Conservation (phyloP, 2,888 invertebrate genomes). For the Pelosia muscerda region DNA sequence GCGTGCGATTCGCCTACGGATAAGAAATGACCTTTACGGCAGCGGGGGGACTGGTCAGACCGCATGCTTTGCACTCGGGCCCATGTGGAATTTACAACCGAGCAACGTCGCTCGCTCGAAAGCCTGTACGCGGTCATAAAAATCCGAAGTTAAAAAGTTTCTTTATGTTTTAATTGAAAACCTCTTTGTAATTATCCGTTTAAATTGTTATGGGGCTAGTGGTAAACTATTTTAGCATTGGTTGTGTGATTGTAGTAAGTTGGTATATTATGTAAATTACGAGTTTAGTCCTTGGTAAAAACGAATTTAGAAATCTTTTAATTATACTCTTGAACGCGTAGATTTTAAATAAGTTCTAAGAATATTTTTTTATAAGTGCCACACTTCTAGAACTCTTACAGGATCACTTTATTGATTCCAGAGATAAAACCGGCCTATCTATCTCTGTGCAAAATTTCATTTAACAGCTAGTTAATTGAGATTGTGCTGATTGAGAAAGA, state of each 20-base stretch:
- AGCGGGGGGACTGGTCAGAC: slow-evolving; percentile 76
- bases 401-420: too few species aligned
- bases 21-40: slow-evolving; percentile 80
- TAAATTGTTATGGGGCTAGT: slow-evolving; percentile 16
- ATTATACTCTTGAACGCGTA: background rate
- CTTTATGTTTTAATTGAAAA: slow-evolving; percentile 46
- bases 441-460: too few species aligned
- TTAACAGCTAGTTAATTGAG: too few species aligned
- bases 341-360: too few species aligned
- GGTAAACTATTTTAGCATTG: background rate
- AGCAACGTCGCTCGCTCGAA: slow-evolving; percentile 43
- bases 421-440: too few species aligned
- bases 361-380: too few species aligned
- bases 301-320: background rate
- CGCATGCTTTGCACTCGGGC: slow-evolving; percentile 70
- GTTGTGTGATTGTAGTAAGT: slow-evolving; percentile 10
- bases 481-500: too few species aligned
- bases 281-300: background rate
- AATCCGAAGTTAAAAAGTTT: slow-evolving; percentile 56
- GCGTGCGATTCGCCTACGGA: slow-evolving; percentile 75
- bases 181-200: slow-evolving; percentile 27
- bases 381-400: too few species aligned
- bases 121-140: slow-evolving; percentile 59
- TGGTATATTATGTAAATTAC: background rate
- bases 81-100: slow-evolving; percentile 70